Conservation (phyloP, 2,113 vertebrate genomes). For the Oreotragus oreotragus region DNA sequence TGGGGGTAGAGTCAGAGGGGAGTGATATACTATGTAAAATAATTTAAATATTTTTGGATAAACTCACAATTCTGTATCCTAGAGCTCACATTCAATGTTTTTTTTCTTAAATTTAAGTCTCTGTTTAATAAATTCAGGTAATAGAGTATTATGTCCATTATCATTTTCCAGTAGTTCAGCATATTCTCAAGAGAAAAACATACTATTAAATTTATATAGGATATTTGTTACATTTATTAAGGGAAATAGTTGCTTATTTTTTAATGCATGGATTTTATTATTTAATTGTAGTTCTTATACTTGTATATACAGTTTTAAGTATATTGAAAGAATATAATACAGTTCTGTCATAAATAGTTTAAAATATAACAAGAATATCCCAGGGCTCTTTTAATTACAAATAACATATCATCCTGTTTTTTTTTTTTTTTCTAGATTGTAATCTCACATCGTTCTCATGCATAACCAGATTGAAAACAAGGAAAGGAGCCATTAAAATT, state of each 20-base stretch:
- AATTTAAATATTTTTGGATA: constrained; percentile 54
- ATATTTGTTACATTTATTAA: constrained; percentile 56
- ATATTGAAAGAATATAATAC: constrained; percentile 60
- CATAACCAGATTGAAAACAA: constrained; percentile 45
- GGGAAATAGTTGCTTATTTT: constrained; percentile 43
- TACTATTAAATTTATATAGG: background rate
- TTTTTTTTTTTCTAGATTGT: constrained; percentile 69
- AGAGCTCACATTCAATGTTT: constrained; percentile 38
- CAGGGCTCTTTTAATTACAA: constrained; percentile 68
- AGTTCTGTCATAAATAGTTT: constrained; percentile 69
- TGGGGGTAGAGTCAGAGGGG: accelerated
- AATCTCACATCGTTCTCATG: constrained; percentile 66
- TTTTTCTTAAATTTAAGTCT: constrained; percentile 57
- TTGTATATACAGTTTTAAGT: constrained; percentile 57
- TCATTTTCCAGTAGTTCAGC: constrained; percentile 14
- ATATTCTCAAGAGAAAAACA: constrained; percentile 54
- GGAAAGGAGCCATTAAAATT: background rate
- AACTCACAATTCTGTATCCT: constrained; percentile 52
- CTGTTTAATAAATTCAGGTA: constrained; percentile 52
- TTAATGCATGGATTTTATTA: constrained; percentile 52
- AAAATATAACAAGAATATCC: constrained; percentile 66
- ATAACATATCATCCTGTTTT: constrained; percentile 72
- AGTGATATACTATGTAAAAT: constrained; percentile 18
- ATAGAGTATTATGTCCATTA: constrained; percentile 29
- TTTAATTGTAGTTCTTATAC: constrained; percentile 59